Evolutionary conservation across 92 coral and sea anemone genomes (phyloP), one percentile per base, ranked within the genome.

Genomic region (Phenganax marumi): DNA sequence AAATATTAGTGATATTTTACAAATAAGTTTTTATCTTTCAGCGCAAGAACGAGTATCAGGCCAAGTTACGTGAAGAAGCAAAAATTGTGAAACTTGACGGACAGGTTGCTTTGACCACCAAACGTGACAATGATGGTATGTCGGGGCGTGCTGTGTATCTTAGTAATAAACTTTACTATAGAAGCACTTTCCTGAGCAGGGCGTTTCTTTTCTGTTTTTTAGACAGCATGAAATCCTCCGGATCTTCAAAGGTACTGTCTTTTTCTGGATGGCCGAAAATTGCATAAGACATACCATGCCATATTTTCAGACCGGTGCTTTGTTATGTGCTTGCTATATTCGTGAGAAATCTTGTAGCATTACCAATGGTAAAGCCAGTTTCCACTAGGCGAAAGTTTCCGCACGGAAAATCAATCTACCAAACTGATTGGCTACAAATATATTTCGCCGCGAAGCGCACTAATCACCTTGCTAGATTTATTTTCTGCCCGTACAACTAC

Each of bases 11-110:
- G 61, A 50, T 51, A 46, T 48, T 3, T 21, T 33, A 33, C 43
- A 33, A 33, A 5, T 33, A 33, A 33, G 43, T 33, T 33, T 33
- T 33, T 73, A 7, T 22, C 19, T 76, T 54, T 4, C 17, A 77
- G 82, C 63, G 82, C 23, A 77, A 77, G 50, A 77, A 77, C 47
- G 82, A 77, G 23, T 62, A 77, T 48, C 71, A 77, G n/a, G 82
- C 22, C 3, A 77, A 61, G 50, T 47, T 57, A 61, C 49, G 72
- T 4, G 82, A 77, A 22, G 82, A 14, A 7, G 55, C 1, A 17
- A 77, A 77, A 49, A n/a, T 26, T 26, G 70, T 58, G 43, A 77
- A 77, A 77, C 16, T 77, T 61, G 57, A 58, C n/a, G 71, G 57
- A 43, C 63, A 77, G 8, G 68, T 61, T 16, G 68, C 43, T 21